Evolutionary conservation across 2,888 invertebrate genomes (phyloP), one percentile per base, ranked within the genome.

Genomic region (Eristalinus aeneus): DNA sequence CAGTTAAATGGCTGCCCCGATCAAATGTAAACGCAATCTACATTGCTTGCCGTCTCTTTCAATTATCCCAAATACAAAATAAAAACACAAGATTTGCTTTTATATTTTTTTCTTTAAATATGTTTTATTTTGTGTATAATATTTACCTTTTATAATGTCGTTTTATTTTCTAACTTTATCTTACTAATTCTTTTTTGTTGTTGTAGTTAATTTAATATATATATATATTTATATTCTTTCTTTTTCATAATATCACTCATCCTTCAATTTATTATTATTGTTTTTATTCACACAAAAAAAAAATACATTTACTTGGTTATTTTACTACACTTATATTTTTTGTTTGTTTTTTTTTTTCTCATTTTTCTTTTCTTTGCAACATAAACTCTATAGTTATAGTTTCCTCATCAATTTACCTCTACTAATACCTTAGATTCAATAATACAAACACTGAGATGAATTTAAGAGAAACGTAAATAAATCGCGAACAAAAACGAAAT

Each of bases 111-210:
- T 82, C 82, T 65, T 86, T 82, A 86, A 82, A 86, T 86, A 86
- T 78, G 74, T 86, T 86, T 86, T 86, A 86, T 86, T 86, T 82
- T 86, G 82, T 77, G 86, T 86, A 86, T 86, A 86, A 86, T 86
- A 82, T 77, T 82, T 82, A 77, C 77, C 60, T 86, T 85, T 86
- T 86, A 86, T 86, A 86, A 86, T 86, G 77, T 86, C 82, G 68
- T 69, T 74, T 81, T 86, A 82, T 82, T 86, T 64, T 74, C 86
- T 86, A 86, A 77, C 61, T 58, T 86, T 86, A 86, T 74, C 82
- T 78, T 86, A 86, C 76, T 76, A 81, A 74, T 81, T 76, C 39
- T 63, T 81, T 75, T 86, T 72, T 75, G 69, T 72, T 77, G 46
- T 82, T 39, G 71, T 69, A 73, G 65, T 79, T 86, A 65, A 71